phyloP scores from a whole-genome alignment of 2,113 vertebrate genomes.

The Psettodes erumei region DNA sequence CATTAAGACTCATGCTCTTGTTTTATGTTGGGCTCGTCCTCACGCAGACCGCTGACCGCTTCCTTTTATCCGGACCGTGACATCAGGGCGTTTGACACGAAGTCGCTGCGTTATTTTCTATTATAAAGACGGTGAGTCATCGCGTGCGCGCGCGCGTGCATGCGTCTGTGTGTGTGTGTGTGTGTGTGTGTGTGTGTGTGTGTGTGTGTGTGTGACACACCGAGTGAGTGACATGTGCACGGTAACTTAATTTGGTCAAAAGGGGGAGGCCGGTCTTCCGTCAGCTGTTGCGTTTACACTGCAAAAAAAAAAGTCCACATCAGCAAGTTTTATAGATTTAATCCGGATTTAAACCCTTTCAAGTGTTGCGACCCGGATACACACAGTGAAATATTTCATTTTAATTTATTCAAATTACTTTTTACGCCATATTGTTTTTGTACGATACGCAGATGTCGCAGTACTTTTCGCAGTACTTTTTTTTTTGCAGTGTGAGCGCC shows the following conservation, averaged over 20 bases:
- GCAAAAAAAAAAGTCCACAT: conserved; percentile 40
- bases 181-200: no score
- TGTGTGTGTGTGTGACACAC: no score
- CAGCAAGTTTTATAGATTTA: neutral
- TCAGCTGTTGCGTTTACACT: conserved; percentile 75
- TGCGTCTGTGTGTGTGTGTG: no score
- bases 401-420: no score
- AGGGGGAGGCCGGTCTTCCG: conserved; percentile 58
- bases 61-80: conserved; percentile 68
- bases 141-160: no score
- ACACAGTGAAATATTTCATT: accelerated
- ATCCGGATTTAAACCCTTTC: neutral
- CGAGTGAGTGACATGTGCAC: conserved; percentile 47
- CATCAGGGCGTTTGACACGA: conserved; percentile 61
- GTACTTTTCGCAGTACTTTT: no score
- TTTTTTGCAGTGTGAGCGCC: conserved; percentile 54
- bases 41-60: conserved; percentile 30
- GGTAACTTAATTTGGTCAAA: conserved; percentile 69
- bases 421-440: no score
- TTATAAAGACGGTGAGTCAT: conserved; percentile 79
- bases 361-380: accelerated
- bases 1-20: conserved; percentile 14
- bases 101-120: conserved; percentile 74
- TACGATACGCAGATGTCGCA: no score
- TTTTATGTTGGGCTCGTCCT: neutral